phyloP scores from a whole-genome alignment of 2,797 vertebrate genomes.

The Pipistrellus nathusii region DNA sequence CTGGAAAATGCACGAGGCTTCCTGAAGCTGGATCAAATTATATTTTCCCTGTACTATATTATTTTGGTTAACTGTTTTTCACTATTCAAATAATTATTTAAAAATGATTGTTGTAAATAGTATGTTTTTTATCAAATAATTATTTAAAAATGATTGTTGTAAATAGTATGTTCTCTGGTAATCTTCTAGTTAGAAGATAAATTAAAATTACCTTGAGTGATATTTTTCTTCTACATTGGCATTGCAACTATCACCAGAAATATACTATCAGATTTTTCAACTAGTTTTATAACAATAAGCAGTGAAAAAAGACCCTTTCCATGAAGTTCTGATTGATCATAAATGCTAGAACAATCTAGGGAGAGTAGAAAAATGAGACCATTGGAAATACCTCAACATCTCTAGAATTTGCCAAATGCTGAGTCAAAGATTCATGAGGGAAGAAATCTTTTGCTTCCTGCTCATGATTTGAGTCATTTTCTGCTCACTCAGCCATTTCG shows the following conservation, averaged over 20 bases:
- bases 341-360: background rate
- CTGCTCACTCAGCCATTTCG: conserved; percentile 77
- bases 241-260: background rate
- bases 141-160: background rate
- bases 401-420: conserved; percentile 58
- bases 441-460: conserved; percentile 69
- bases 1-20: background rate
- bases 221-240: background rate
- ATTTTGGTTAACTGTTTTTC: background rate
- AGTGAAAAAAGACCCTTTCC: conserved; percentile 9
- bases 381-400: conserved; percentile 36
- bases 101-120: background rate
- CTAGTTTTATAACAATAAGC: background rate
- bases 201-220: background rate
- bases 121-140: background rate
- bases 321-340: conserved; percentile 39
- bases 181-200: conserved; percentile 25
- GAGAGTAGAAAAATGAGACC: conserved; percentile 47
- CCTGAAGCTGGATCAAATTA: background rate
- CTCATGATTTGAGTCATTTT: conserved; percentile 69
- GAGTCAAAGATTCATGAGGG: conserved; percentile 70
- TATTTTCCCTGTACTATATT: background rate
- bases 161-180: background rate
- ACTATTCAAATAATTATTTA: background rate
- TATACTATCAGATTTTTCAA: background rate